Conservation (phyloP, 2,113 vertebrate genomes). For the Mirza zaza region DNA sequence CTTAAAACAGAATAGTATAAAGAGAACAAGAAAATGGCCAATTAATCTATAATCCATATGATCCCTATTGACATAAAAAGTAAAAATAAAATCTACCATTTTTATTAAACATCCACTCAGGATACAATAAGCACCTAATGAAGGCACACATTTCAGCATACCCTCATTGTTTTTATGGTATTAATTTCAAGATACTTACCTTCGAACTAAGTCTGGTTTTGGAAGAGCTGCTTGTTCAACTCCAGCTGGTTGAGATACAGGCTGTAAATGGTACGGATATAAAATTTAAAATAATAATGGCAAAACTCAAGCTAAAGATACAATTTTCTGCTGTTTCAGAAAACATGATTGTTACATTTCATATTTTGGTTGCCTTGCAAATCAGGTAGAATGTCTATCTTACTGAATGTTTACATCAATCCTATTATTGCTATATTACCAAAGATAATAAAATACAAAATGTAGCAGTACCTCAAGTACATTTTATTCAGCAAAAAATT, state of each 20-base stretch:
- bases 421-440: conserved; percentile 23
- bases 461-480: background rate
- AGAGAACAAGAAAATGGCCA: conserved; percentile 36
- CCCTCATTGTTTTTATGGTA: background rate
- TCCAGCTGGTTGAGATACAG: conserved; percentile 53
- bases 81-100: conserved; percentile 6
- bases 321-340: conserved; percentile 46
- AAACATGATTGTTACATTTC: conserved; percentile 47
- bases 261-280: conserved; percentile 61
- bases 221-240: conserved; percentile 68
- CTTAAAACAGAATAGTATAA: background rate
- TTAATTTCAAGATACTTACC: conserved; percentile 72
- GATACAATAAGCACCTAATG: background rate
- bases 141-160: background rate
- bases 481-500: background rate
- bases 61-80: conserved; percentile 19
- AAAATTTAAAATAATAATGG: conserved; percentile 40
- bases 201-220: conserved; percentile 68
- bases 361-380: conserved; percentile 39
- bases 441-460: conserved; percentile 23
- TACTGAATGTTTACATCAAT: conserved; percentile 15
- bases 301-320: conserved; percentile 35
- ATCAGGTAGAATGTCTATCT: conserved; percentile 13
- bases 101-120: conserved; percentile 26
- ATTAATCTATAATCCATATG: background rate